Conservation (phyloP, 2,797 vertebrate species). For the Myotis planiceps region DNA sequence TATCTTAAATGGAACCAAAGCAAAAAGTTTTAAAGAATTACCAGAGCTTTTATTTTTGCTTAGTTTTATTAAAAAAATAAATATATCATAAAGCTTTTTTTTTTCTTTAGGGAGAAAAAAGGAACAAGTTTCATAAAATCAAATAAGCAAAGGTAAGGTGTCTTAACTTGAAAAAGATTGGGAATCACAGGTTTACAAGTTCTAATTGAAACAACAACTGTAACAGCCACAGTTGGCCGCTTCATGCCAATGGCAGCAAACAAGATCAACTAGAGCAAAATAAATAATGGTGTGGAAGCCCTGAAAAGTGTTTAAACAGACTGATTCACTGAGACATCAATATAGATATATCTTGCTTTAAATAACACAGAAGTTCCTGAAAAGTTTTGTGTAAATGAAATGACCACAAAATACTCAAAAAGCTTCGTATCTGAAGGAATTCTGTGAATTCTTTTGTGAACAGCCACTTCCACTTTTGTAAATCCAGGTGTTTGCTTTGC, state of each 20-base stretch:
- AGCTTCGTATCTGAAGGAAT: constrained; percentile 55
- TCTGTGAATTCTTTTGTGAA: constrained; percentile 48
- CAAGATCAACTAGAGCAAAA: constrained; percentile 66
- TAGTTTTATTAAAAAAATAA: constrained; percentile 85
- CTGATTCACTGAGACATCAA: constrained; percentile 56
- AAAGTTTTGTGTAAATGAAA: constrained; percentile 56
- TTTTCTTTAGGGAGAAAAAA: constrained; percentile 70
- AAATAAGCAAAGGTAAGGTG: constrained; percentile 74
- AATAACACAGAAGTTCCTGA: constrained; percentile 69
- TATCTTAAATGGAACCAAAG: constrained; percentile 41
- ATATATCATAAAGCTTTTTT: constrained; percentile 82
- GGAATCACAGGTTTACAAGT: constrained; percentile 72
- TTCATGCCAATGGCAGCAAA: constrained; percentile 66
- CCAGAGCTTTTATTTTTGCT: constrained; percentile 80
- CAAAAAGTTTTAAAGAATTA: constrained; percentile 74
- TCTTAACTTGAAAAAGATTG: constrained; percentile 70
- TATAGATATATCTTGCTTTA: constrained; percentile 65
- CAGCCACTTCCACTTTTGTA: constrained; percentile 35
- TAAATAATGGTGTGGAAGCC: constrained; percentile 79
- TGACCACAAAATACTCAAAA: constrained; percentile 45
- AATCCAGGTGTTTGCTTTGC: constrained; percentile 51
- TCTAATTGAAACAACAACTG: constrained; percentile 54
- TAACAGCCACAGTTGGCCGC: constrained; percentile 52
- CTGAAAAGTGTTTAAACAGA: constrained; percentile 73
- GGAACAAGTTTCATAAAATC: constrained; percentile 77